phyloP scores from a whole-genome alignment of 92 coral and sea anemone species.

The Ricordea florida region DNA sequence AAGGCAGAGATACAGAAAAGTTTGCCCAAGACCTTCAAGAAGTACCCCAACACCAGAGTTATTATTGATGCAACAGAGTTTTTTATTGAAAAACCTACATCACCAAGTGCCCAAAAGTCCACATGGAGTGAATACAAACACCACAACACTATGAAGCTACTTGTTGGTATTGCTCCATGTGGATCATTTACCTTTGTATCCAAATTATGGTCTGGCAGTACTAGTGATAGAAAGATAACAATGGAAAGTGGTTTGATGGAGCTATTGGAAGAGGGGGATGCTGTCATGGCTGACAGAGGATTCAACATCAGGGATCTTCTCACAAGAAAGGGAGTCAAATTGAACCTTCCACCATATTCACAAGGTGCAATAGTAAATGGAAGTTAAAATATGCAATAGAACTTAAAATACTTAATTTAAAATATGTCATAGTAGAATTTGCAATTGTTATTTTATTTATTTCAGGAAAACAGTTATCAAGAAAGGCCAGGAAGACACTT shows the following conservation, averaged over 20 bases:
- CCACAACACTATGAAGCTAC: too few relatives aligned
- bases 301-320: too few relatives aligned
- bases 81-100: constrained; percentile 9
- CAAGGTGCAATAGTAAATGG: too few relatives aligned
- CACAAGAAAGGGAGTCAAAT: too few relatives aligned
- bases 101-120: constrained; percentile 40
- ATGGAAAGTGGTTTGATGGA: constrained; percentile 62
- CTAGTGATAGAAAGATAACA: constrained; percentile 62
- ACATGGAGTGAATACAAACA: constrained; percentile 16
- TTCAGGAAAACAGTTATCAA: too few relatives aligned
- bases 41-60: constrained; percentile 17
- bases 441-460: too few relatives aligned
- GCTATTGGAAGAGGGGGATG: constrained; percentile 54
- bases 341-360: too few relatives aligned
- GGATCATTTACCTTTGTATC: constrained; percentile 56
- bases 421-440: too few relatives aligned
- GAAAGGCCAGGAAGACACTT: too few relatives aligned
- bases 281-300: constrained; percentile 76
- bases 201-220: constrained; percentile 56
- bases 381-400: too few relatives aligned
- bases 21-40: constrained; percentile 23
- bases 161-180: constrained; percentile 56
- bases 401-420: too few relatives aligned
- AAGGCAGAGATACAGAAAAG: constrained; percentile 23
- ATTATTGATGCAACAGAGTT: too few relatives aligned